Evolutionary conservation across 1,140 invertebrate genomes (phyloP).

Genomic region (Radopholus similis): DNA sequence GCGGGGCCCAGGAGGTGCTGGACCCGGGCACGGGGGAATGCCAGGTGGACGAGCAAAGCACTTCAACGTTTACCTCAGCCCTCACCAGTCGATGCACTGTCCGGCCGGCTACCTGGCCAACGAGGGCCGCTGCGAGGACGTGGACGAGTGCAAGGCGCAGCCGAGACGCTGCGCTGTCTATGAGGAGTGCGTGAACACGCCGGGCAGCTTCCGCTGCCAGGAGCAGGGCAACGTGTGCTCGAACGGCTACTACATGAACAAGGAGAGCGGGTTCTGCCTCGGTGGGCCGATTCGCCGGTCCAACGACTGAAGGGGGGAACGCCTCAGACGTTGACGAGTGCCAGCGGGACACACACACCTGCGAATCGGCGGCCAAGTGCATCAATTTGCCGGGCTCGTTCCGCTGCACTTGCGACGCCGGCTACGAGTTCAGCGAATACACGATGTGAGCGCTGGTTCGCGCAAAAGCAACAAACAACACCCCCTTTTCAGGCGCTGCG

Average conservation of each 20-base stretch:
- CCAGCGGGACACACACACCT: slow-evolving; percentile 60
- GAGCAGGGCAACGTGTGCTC: slow-evolving; percentile 54
- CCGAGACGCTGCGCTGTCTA: slow-evolving; percentile 68
- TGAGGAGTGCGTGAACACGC: slow-evolving; percentile 81
- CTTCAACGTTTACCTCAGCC: not conserved
- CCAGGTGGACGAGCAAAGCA: slow-evolving; percentile 10
- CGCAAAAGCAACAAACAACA: too few species aligned
- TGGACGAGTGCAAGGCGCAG: slow-evolving; percentile 75
- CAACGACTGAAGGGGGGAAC: not conserved
- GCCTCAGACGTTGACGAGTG: slow-evolving; percentile 58
- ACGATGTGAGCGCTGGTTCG: slow-evolving; percentile 11
- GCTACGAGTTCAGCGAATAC: slow-evolving; percentile 61
- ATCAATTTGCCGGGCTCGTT: slow-evolving; percentile 61
- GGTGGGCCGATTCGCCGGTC: slow-evolving; percentile 28
- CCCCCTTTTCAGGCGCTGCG: slow-evolving; percentile 32
- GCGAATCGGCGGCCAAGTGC: slow-evolving; percentile 64
- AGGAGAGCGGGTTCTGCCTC: slow-evolving; percentile 53
- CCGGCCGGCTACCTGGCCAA: slow-evolving; percentile 63
- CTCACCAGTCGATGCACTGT: slow-evolving; percentile 62
- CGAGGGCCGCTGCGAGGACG: slow-evolving; percentile 68
- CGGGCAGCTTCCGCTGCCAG: slow-evolving; percentile 68
- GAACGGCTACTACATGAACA: slow-evolving; percentile 50
- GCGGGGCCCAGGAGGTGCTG: slow-evolving; percentile 61
- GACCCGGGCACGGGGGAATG: slow-evolving; percentile 57
- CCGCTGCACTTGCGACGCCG: slow-evolving; percentile 63